Evolutionary conservation across 2,113 vertebrate genomes (phyloP).

Genomic region (Callaeas wilsoni): DNA sequence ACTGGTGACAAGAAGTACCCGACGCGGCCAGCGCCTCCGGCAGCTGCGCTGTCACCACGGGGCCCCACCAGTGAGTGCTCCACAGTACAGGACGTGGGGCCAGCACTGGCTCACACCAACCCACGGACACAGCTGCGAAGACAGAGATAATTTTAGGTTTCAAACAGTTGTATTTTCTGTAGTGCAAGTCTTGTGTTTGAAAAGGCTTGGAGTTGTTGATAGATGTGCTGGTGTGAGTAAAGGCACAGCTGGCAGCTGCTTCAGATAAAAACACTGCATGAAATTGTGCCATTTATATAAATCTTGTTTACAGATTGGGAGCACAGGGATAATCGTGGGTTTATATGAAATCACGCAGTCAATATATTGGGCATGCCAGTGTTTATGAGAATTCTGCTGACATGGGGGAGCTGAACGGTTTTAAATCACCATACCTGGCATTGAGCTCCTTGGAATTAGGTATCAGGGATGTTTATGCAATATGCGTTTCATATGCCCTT

Average conservation of each 20-base stretch:
- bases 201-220: conserved; percentile 5
- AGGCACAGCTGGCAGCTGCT: conserved; percentile 21
- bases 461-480: not conserved
- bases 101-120: not conserved
- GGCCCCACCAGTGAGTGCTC: not conserved
- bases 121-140: not conserved
- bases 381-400: conserved; percentile 6
- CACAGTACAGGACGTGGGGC: not conserved
- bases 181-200: not conserved
- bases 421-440: not conserved
- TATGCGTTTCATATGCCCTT: not conserved
- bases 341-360: not conserved
- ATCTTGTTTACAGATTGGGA: not conserved
- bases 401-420: fast-evolving
- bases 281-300: conserved; percentile 11
- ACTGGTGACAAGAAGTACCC: not conserved
- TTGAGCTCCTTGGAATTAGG: not conserved
- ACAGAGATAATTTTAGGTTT: not conserved
- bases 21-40: not conserved
- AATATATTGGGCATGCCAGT: not conserved
- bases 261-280: not conserved
- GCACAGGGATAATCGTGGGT: not conserved
- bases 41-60: not conserved
- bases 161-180: not conserved
- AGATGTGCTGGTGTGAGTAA: conserved; percentile 9